A percentile compares a stretch with the other conserved stretches of the same genome.
These are phyloP conservation scores for Cantharis rufa DNA, from an alignment of 2,888 invertebrate species.

Conservation along the genomic window DNA sequence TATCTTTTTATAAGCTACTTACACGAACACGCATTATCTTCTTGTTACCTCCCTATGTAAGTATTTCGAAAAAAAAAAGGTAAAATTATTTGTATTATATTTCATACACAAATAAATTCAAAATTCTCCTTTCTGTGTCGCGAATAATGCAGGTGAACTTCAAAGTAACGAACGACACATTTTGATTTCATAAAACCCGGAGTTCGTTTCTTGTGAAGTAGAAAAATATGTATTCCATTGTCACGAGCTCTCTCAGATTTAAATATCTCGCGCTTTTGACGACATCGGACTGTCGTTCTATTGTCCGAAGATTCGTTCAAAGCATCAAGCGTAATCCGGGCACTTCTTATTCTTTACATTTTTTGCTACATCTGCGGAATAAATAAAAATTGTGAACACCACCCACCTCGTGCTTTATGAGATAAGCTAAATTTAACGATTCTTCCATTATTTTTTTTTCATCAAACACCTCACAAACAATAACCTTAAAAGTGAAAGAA, in stretches of 20 bases:
- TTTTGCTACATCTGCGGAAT: conserved; percentile 35
- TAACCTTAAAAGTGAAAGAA: not conserved
- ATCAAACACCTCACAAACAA: not conserved
- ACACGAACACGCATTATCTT: not conserved
- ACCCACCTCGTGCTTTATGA: conserved; percentile 9
- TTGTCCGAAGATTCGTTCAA: conserved; percentile 34
- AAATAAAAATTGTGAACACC: conserved; percentile 30
- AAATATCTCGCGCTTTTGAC: conserved; percentile 44
- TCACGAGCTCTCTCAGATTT: conserved; percentile 42
- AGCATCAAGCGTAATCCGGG: conserved; percentile 34
- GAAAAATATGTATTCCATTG: conserved; percentile 51
- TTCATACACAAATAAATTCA: conserved; percentile 19
- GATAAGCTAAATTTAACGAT: conserved; percentile 25
- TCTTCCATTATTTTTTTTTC: not conserved
- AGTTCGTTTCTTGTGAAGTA: conserved; percentile 40
- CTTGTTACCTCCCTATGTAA: not conserved
- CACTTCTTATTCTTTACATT: conserved; percentile 33
- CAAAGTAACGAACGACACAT: conserved; percentile 25
- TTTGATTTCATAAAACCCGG: conserved; percentile 29
- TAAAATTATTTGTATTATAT: conserved; percentile 10
- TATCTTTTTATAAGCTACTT: not conserved
- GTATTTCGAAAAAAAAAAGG: not conserved
- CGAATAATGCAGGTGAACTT: conserved; percentile 16
- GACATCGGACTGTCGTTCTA: conserved; percentile 35
- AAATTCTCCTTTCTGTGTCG: conserved; percentile 5